Base-by-base conservation (phyloP, 2,797 vertebrate species). In the Clamator glandarius region DNA sequence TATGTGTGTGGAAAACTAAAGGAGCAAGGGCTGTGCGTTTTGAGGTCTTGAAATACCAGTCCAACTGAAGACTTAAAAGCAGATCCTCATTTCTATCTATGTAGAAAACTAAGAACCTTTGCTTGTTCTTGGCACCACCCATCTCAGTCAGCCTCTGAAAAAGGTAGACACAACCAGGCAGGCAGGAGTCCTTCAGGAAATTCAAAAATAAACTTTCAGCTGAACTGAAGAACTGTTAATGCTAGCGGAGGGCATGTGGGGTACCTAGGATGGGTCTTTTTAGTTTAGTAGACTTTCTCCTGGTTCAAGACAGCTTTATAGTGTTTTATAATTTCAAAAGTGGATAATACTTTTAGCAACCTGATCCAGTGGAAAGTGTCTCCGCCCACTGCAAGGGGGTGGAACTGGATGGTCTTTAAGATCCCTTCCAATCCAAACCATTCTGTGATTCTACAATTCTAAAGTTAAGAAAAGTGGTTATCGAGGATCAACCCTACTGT, bases 181-280 rank as follows among this genome's bases (percentile, higher is more conserved):
- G 33, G 13, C 63, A 50, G 21, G 18, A 10, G 10, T 19, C 33
- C 54, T 59, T 61, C 88, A 61, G 51, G 46, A 64, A 48, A 42
- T 57, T 50, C 70, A 89, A 31, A 36, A 33, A 28, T 11, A 42
- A 36, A 19, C 15, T 42, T 57, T 44, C 42, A 46, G 35, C 24
- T 4, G 0, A 44, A 26, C 28, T 7, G 29, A n/a, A 64, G n/a
- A 21, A 14, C 44, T 1, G 0, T 16, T 21, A 44, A 39, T 0
- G 1, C 39, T 39, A 29, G 39, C 3, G 58, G 8, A 15, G 29
- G 6, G 8, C 23, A 18, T 6, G 50, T 4, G 8, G 19, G 20
- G n/a, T 26, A 16, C 2, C 3, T 28, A 42, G 15, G 25, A 42
- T 3, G 2, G 18, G 8, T 15, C 31, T 76, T 55, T 24, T 18